phyloP scores from a whole-genome alignment of 2,797 vertebrate species.

The Brotula barbata region DNA sequence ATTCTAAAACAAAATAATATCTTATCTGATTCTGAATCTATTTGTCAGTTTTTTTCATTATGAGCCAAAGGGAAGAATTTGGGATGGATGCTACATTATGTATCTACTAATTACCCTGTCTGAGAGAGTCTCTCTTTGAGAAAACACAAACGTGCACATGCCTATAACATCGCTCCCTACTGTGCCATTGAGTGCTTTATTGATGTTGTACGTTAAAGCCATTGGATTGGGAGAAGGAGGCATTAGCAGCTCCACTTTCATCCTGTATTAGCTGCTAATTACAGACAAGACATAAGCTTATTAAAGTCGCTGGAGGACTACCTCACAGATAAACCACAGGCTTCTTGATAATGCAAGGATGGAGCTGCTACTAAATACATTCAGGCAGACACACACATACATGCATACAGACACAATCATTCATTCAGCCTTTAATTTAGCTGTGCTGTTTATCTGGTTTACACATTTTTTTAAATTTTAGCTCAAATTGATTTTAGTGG shows the following conservation, averaged over 20 bases:
- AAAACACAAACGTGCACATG: slow-evolving; percentile 14
- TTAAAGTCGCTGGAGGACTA: slow-evolving; percentile 49
- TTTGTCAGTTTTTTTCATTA: slow-evolving; percentile 19
- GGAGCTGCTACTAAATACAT: slow-evolving; percentile 18
- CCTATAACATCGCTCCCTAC: background rate
- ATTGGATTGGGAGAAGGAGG: slow-evolving; percentile 32
- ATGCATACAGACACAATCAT: slow-evolving; percentile 6
- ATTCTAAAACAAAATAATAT: slow-evolving; percentile 21
- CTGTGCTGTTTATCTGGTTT: no score
- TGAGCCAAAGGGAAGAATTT: slow-evolving; percentile 16
- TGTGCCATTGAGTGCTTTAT: slow-evolving; percentile 37
- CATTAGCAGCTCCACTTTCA: slow-evolving; percentile 51
- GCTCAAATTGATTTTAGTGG: no score
- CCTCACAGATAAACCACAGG: slow-evolving; percentile 27
- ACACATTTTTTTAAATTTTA: no score
- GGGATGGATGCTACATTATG: slow-evolving; percentile 29
- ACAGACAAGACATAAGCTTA: slow-evolving; percentile 50
- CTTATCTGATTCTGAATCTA: slow-evolving; percentile 5
- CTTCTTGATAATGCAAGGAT: slow-evolving; percentile 38
- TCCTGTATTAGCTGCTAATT: slow-evolving; percentile 59
- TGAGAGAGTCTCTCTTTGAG: slow-evolving; percentile 25
- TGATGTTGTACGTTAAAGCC: slow-evolving; percentile 41
- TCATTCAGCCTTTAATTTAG: no score
- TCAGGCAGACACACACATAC: slow-evolving; percentile 3
- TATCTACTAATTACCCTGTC: slow-evolving; percentile 37